Percentiles rank a stretch among this genome's conserved stretches.
phyloP scores from a whole-genome alignment of 1,140 invertebrate species.

The Bradysia coprophila region DNA sequence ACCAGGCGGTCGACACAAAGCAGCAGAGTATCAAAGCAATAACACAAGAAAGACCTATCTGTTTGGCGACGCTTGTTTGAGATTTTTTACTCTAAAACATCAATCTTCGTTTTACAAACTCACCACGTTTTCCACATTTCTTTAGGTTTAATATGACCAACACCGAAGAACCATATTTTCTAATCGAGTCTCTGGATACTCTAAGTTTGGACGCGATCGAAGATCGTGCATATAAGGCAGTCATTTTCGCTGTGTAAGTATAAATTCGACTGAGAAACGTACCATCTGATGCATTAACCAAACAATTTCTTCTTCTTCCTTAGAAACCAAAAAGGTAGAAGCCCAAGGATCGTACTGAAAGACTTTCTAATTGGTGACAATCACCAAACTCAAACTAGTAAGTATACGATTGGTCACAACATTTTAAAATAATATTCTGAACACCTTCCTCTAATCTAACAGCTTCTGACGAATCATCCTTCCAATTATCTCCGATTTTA shows the following conservation, averaged over 20 bases:
- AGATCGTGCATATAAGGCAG: constrained; percentile 19
- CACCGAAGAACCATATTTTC: constrained; percentile 19
- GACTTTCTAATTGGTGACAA: constrained; percentile 23
- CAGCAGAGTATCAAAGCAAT: too few relatives aligned
- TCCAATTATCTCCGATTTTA: constrained; percentile 19
- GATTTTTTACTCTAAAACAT: too few relatives aligned
- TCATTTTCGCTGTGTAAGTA: constrained; percentile 21
- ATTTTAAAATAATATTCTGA: too few relatives aligned
- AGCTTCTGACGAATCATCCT: constrained; percentile 17
- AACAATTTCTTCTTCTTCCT: too few relatives aligned
- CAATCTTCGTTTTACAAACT: too few relatives aligned
- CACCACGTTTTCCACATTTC: not conserved
- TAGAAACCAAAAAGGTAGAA: constrained; percentile 24
- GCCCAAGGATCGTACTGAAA: constrained; percentile 15
- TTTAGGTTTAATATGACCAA: constrained; percentile 22
- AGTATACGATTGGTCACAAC: not conserved
- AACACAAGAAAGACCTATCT: too few relatives aligned
- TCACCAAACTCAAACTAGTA: not conserved
- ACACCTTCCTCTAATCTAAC: constrained; percentile 6
- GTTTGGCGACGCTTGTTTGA: too few relatives aligned
- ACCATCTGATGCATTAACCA: too few relatives aligned
- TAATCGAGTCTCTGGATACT: constrained; percentile 20
- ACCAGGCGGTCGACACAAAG: too few relatives aligned
- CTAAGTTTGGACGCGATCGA: constrained; percentile 20
- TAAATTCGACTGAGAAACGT: not conserved